Percentiles rank a stretch among this genome's conserved stretches.
phyloP scores from a whole-genome alignment of 1,140 invertebrate genomes.

The Bombus breviceps region DNA sequence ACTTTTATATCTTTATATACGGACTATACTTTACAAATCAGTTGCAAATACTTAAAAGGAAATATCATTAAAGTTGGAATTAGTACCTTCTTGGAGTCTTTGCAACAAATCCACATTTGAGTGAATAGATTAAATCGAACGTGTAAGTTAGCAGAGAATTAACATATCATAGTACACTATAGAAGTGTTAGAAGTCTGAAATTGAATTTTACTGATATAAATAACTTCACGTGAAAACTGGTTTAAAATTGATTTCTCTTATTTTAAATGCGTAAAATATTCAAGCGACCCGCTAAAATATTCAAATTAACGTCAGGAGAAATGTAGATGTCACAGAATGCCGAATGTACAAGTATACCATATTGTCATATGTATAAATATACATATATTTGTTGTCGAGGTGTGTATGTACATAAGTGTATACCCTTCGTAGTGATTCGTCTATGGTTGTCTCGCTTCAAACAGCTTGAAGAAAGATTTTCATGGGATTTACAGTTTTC shows the following conservation, averaged over 20 bases:
- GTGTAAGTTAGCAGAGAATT: background rate
- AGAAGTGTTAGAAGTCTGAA: no score
- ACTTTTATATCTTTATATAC: background rate
- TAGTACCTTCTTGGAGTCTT: background rate
- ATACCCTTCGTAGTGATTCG: background rate
- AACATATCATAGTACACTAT: no score
- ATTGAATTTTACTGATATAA: background rate
- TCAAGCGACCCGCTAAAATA: background rate
- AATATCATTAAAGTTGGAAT: background rate
- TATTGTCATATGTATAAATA: background rate
- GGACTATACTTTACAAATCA: background rate
- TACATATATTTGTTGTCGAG: no score
- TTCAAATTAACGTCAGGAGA: background rate
- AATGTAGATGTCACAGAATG: background rate
- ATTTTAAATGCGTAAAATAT: background rate
- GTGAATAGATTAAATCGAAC: background rate
- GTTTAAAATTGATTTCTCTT: background rate
- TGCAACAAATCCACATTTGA: background rate
- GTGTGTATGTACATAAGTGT: background rate
- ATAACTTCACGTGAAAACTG: background rate
- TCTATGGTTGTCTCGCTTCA: conserved; percentile 8
- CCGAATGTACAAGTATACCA: background rate
- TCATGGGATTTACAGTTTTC: conserved; percentile 56
- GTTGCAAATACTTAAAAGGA: background rate
- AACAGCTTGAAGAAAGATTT: conserved; percentile 38